Evolutionary conservation across 2,113 vertebrate genomes (phyloP).

Genomic region (Trematocara nigrifrons): DNA sequence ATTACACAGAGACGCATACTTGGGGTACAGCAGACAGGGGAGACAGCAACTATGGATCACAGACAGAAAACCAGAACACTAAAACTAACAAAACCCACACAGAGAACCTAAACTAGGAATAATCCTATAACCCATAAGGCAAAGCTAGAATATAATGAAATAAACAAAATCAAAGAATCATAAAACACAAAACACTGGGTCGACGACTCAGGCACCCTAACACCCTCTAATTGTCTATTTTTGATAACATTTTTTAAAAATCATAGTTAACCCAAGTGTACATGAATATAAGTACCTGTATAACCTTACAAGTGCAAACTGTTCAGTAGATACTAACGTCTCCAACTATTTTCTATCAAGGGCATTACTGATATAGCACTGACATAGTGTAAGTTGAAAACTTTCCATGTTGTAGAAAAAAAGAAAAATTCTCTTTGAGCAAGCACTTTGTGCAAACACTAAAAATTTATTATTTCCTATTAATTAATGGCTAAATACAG

Average conservation of each 20-base stretch:
- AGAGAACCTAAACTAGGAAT: not conserved
- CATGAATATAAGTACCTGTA: not conserved
- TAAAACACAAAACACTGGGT: not conserved
- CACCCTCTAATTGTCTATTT: not conserved
- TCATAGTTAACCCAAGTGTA: not conserved
- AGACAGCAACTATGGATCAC: not conserved
- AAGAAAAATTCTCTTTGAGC: not conserved
- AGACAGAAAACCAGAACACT: not conserved
- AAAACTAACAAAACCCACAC: not conserved
- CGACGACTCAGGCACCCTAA: not conserved
- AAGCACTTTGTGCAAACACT: not conserved
- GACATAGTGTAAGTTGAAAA: not conserved
- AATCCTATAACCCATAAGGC: not conserved
- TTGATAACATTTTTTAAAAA: accelerated
- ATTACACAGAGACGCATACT: not conserved
- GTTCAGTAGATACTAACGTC: not conserved
- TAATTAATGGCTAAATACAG: not conserved
- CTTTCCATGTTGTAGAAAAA: not conserved
- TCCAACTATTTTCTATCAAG: not conserved
- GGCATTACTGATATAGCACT: not conserved
- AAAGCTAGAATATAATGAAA: not conserved
- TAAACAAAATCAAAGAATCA: not conserved
- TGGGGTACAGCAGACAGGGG: not conserved
- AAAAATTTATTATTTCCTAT: not conserved
- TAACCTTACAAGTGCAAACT: not conserved